Conservation (phyloP, 2,797 vertebrate genomes). For the Diglossa cyanea region DNA sequence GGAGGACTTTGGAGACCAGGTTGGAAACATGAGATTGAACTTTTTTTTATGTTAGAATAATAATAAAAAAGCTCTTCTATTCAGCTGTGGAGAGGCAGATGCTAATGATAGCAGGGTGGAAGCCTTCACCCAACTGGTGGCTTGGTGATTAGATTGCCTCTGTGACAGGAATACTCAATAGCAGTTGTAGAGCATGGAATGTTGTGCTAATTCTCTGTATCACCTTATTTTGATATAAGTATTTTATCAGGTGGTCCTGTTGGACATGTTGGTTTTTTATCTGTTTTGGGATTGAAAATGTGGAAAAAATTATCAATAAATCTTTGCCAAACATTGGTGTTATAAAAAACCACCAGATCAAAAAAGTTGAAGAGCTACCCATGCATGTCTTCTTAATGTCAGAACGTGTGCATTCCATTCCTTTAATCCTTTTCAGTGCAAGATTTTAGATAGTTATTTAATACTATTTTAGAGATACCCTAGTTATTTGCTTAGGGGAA, state of each 20-base stretch:
- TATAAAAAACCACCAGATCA: neutral
- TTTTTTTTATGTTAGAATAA: constrained; percentile 72
- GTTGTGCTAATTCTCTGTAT: neutral
- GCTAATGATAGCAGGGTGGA: constrained; percentile 83
- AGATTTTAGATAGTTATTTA: neutral
- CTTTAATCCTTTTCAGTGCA: neutral
- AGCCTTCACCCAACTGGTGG: constrained; percentile 81
- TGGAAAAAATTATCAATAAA: neutral
- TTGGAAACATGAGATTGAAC: constrained; percentile 87
- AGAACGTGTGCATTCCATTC: neutral
- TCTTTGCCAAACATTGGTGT: neutral
- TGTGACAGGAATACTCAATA: constrained; percentile 81
- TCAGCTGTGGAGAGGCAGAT: constrained; percentile 75
- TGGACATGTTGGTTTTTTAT: neutral
- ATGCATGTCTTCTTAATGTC: neutral
- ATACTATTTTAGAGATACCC: neutral
- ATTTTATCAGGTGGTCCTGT: neutral
- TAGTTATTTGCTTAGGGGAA: neutral
- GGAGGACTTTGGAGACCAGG: constrained; percentile 98
- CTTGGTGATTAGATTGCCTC: constrained; percentile 82
- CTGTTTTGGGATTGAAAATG: neutral
- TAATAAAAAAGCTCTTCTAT: constrained; percentile 62
- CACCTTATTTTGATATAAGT: neutral
- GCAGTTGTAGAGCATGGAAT: neutral
- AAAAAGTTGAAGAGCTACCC: neutral